A percentile compares a stretch with the other conserved stretches of the same genome.
Conservation (phyloP, 2,113 vertebrate species). For the Chionis minor region DNA sequence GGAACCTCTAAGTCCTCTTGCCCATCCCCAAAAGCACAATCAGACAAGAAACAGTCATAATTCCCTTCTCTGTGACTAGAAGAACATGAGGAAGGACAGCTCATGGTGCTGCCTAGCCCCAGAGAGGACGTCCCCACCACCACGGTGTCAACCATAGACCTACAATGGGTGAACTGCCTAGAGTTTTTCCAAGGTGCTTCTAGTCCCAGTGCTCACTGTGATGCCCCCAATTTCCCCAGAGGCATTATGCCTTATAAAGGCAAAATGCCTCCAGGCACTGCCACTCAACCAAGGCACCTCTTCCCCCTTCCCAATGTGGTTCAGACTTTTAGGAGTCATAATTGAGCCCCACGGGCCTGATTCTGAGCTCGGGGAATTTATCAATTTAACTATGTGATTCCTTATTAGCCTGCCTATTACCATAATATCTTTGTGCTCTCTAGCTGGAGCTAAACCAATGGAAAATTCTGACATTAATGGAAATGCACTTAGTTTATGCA, state of each 20-base stretch:
- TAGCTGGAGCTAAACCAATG: constrained; percentile 12
- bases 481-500: background rate
- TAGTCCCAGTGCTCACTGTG: constrained; percentile 36
- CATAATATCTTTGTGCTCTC: constrained; percentile 43
- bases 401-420: constrained; percentile 55
- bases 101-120: background rate
- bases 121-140: background rate
- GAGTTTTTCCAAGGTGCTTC: constrained; percentile 31
- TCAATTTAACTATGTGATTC: constrained; percentile 18
- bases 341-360: constrained; percentile 61
- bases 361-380: constrained; percentile 56
- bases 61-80: background rate
- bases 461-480: constrained; percentile 18
- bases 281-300: constrained; percentile 58
- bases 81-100: background rate
- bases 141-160: background rate
- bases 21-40: background rate
- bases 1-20: background rate
- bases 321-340: constrained; percentile 55
- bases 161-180: background rate
- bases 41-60: background rate
- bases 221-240: constrained; percentile 43
- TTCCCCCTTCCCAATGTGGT: constrained; percentile 42
- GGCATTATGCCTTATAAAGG: constrained; percentile 53
- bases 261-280: constrained; percentile 60